phyloP scores from a whole-genome alignment of 2,888 invertebrate species.

The Xiphydria camelus region DNA sequence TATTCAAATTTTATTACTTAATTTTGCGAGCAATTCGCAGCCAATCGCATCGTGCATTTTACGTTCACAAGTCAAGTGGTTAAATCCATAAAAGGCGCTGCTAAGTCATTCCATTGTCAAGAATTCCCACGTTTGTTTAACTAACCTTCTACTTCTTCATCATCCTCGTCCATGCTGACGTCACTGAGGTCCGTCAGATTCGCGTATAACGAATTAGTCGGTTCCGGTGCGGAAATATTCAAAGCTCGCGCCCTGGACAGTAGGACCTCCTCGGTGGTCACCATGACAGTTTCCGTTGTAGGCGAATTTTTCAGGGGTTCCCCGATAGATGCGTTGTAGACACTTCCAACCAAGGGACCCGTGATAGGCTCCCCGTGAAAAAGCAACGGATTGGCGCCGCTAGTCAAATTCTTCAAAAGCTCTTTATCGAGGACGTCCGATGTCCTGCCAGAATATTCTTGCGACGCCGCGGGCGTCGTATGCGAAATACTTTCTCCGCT shows the following conservation, averaged over 20 bases:
- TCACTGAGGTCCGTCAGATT: constrained; percentile 72
- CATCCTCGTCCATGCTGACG: constrained; percentile 74
- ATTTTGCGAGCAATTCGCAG: no score
- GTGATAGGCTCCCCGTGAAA: constrained; percentile 32
- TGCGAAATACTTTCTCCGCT: background rate
- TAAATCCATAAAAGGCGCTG: no score
- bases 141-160: constrained; percentile 53
- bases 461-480: no score
- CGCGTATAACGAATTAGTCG: constrained; percentile 49
- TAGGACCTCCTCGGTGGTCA: constrained; percentile 17
- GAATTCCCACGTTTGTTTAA: no score
- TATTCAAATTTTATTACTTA: no score
- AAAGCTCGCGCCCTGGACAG: constrained; percentile 45
- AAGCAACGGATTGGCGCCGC: constrained; percentile 26
- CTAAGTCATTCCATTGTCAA: no score
- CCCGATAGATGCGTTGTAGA: background rate
- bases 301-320: background rate
- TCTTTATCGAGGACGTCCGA: background rate
- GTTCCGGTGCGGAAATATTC: constrained; percentile 48
- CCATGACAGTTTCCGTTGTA: constrained; percentile 3
- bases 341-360: background rate
- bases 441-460: background rate
- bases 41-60: no score
- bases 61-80: no score
- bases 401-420: constrained; percentile 4